Conservation (phyloP, 2,888 invertebrate species). For the Aporophyla lueneburgensis region DNA sequence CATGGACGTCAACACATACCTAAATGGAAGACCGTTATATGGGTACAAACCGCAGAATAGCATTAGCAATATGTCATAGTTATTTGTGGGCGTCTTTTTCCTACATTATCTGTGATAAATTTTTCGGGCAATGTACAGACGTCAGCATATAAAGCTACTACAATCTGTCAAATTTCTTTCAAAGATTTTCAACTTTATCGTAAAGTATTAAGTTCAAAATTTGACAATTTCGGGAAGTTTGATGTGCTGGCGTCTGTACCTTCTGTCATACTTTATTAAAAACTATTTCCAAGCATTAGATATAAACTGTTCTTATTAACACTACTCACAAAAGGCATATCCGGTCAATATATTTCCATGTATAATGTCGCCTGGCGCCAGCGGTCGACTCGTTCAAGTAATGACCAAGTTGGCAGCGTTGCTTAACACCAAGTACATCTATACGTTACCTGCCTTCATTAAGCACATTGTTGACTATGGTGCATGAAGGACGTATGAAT, state of each 20-base stretch:
- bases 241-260: too few relatives aligned
- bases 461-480: slow-evolving; percentile 59
- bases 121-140: neutral
- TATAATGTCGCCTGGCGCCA: slow-evolving; percentile 62
- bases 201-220: too few relatives aligned
- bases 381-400: slow-evolving; percentile 59
- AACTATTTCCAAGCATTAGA: neutral
- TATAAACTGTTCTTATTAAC: slow-evolving; percentile 7
- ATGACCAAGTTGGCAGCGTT: slow-evolving; percentile 71
- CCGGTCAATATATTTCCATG: slow-evolving; percentile 56
- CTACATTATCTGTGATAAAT: neutral
- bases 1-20: neutral
- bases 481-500: slow-evolving; percentile 62
- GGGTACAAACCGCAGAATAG: neutral
- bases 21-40: slow-evolving; percentile 3
- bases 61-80: slow-evolving; percentile 5
- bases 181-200: too few relatives aligned
- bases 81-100: neutral
- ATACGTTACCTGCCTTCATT: slow-evolving; percentile 60
- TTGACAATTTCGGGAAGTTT: too few relatives aligned
- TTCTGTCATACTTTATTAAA: neutral
- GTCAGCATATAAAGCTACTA: too few relatives aligned
- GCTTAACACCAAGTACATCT: slow-evolving; percentile 68
- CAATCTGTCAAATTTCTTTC: too few relatives aligned
- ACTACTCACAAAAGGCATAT: slow-evolving; percentile 45